These are phyloP conservation scores for Ginglymostoma cirratum DNA, from an alignment of 2,113 vertebrate species.

Conservation along the genomic window DNA sequence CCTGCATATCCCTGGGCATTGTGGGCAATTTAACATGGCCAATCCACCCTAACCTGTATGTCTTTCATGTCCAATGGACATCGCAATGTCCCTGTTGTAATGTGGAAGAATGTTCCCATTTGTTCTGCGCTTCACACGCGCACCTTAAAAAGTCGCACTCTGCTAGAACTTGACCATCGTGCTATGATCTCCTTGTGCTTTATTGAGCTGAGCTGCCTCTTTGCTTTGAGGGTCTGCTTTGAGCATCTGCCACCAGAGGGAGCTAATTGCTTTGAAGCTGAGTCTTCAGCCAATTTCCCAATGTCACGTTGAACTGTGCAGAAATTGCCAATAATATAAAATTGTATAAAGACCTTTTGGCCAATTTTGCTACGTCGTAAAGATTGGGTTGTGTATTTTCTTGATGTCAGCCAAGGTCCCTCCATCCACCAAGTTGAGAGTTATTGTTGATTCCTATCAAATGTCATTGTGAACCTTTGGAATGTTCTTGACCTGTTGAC, in stretches of 20 bases:
- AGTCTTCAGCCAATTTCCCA: background rate
- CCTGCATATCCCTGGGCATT: no score
- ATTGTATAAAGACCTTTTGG: background rate
- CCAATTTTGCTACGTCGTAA: background rate
- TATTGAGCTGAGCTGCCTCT: background rate
- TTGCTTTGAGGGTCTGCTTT: background rate
- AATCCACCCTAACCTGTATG: no score
- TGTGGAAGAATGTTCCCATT: background rate
- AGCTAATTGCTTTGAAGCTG: background rate
- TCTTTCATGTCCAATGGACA: no score
- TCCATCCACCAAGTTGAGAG: background rate
- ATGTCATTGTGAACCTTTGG: background rate
- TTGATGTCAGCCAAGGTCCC: background rate
- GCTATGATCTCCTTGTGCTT: background rate
- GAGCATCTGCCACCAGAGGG: background rate
- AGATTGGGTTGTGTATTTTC: background rate
- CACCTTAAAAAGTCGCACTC: background rate
- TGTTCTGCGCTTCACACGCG: background rate
- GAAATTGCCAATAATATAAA: background rate
- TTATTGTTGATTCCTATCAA: background rate
- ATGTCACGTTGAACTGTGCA: background rate
- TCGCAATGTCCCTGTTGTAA: background rate
- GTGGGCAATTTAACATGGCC: no score
- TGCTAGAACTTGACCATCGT: background rate
- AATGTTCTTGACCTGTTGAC: background rate